Conservation (phyloP, 2,113 vertebrate genomes). For the Sus scrofa region T2T-Sscrofa CM000818.6:98882001-98882500, state of each 20-base stretch:
- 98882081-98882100: neutral
- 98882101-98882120: neutral
- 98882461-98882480: neutral
- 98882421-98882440: neutral
- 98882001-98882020: neutral
- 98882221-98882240: neutral
- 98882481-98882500: neutral
- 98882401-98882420: neutral
- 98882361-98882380: neutral
- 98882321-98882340: neutral
- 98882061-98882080: neutral
- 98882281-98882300: neutral
- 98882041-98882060: neutral
- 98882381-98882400: neutral
- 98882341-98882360: neutral
- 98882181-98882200: neutral
- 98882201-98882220: neutral
- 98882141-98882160: neutral
- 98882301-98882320: neutral
- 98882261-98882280: neutral
- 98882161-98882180: neutral
- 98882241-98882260: neutral
- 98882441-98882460: neutral
- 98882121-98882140: neutral
- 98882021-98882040: neutral